phyloP scores from a whole-genome alignment of 2,113 vertebrate genomes.

The Geothlypis trichas region DNA sequence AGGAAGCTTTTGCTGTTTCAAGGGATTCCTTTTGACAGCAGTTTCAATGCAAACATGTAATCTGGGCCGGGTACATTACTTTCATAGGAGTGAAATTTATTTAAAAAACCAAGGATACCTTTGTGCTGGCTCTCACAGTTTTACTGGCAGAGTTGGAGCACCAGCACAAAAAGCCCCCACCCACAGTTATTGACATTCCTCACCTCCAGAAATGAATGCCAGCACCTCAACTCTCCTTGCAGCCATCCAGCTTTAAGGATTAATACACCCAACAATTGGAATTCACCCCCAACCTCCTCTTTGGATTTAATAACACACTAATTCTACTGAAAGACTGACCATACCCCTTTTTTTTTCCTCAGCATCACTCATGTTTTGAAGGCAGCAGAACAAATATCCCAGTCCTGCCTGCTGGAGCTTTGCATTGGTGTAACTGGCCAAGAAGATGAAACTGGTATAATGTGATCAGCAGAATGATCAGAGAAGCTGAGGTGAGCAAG shows the following conservation, averaged over 20 bases:
- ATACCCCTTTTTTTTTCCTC: background rate
- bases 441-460: background rate
- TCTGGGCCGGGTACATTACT: background rate
- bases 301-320: background rate
- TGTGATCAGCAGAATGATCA: background rate
- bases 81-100: background rate
- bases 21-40: background rate
- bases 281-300: background rate
- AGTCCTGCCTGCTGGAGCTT: background rate
- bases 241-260: background rate
- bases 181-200: background rate
- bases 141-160: background rate
- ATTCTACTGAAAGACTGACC: background rate
- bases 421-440: background rate
- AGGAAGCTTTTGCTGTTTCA: background rate
- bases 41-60: background rate
- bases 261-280: fast-evolving
- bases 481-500: background rate
- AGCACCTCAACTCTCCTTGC: background rate
- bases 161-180: background rate
- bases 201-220: background rate
- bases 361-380: background rate
- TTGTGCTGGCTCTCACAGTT: background rate
- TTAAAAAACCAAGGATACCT: background rate
- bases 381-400: background rate